Evolutionary conservation across 2,113 vertebrate species (phyloP).

Genomic region (Leiothrix lutea): DNA sequence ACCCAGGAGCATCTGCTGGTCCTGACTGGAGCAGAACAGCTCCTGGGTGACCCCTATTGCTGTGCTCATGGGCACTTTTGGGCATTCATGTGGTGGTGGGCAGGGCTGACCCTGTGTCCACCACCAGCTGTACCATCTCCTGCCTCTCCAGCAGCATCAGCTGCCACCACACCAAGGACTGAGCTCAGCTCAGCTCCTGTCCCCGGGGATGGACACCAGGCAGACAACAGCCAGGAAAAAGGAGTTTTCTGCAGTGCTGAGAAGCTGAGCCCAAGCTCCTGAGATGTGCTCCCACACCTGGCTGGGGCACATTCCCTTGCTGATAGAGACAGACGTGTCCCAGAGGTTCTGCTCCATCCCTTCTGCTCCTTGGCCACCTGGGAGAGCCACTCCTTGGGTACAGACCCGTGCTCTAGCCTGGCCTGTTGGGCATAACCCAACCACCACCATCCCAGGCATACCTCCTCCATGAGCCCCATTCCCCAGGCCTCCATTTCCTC

Average conservation of each 20-base stretch:
- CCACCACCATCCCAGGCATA: background rate
- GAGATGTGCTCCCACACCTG: background rate
- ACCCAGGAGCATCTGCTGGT: background rate
- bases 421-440: background rate
- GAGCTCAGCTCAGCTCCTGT: background rate
- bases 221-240: background rate
- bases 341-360: background rate
- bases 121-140: background rate
- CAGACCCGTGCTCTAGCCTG: accelerated
- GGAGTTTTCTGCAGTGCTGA: background rate
- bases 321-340: accelerated
- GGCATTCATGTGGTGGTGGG: accelerated
- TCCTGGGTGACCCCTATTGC: background rate
- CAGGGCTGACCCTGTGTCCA: background rate
- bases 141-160: background rate
- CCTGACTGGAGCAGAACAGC: background rate
- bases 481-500: background rate
- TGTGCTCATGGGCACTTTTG: background rate
- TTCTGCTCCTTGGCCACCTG: background rate
- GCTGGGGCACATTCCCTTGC: background rate
- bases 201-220: background rate
- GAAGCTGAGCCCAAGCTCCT: background rate
- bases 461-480: background rate
- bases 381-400: background rate
- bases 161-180: background rate